These are phyloP conservation scores for Chrosomus eos DNA, from an alignment of 2,797 vertebrate genomes.

Conservation along the genomic window DNA sequence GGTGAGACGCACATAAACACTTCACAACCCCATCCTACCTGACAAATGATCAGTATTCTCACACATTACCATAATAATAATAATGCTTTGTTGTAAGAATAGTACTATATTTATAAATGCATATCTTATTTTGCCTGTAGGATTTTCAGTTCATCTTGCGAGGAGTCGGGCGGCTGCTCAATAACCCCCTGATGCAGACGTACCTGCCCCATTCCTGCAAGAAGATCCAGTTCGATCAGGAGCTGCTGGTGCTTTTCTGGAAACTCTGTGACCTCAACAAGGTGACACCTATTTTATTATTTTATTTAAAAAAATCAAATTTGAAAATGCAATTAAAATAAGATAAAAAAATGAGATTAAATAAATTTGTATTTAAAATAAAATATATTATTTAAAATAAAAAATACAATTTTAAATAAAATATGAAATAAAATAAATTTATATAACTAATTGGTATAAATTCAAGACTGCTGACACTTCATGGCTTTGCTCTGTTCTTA, in stretches of 20 bases:
- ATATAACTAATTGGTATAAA: neutral
- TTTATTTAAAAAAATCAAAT: no score
- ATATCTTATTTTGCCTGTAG: conserved; percentile 67
- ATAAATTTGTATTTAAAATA: no score
- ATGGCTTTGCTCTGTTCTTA: neutral
- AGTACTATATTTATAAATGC: neutral
- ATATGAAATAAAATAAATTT: neutral
- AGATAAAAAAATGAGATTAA: neutral
- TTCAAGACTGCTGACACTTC: neutral
- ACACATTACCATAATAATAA: neutral
- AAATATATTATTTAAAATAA: neutral
- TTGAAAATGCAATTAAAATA: no score
- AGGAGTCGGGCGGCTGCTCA: conserved; percentile 91
- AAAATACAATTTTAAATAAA: neutral
- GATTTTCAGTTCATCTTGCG: conserved; percentile 98
- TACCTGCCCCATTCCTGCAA: conserved; percentile 98
- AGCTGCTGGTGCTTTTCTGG: conserved; percentile 97
- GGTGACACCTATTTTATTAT: conserved; percentile 71
- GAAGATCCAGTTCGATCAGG: conserved; percentile 99
- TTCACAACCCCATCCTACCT: neutral
- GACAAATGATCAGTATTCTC: neutral
- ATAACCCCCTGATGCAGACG: conserved; percentile 94
- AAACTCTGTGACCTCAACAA: conserved; percentile 99
- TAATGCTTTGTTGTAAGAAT: no score
- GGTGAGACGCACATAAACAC: conserved; percentile 69